A percentile compares a stretch with the other conserved stretches of the same genome.
Evolutionary conservation across 2,797 vertebrate genomes (phyloP).

Genomic region (Anisognathus igniventris): DNA sequence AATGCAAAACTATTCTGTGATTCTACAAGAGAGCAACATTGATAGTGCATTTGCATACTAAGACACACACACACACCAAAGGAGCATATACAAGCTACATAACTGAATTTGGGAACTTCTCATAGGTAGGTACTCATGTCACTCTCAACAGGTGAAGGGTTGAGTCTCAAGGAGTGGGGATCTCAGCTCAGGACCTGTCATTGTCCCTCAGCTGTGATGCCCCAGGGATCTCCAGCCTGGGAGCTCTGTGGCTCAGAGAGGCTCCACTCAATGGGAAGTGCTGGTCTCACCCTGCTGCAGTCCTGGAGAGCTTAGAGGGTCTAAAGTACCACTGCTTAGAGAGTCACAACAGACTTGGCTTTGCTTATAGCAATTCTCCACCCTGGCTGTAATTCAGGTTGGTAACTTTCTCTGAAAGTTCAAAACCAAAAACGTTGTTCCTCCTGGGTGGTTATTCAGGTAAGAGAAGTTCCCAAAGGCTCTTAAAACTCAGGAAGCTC

Average conservation of each 20-base stretch:
- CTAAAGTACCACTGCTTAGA: not conserved
- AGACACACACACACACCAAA: not conserved
- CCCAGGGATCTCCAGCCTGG: not conserved
- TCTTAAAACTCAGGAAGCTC: not conserved
- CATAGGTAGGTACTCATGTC: not conserved
- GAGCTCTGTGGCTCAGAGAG: not conserved
- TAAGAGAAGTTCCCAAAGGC: not conserved
- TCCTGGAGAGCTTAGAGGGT: not conserved
- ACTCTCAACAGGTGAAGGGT: rapidly evolving
- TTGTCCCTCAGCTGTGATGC: too few species aligned
- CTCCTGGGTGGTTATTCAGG: not conserved
- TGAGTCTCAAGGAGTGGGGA: not conserved
- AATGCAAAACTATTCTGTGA: not conserved
- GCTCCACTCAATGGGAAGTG: not conserved
- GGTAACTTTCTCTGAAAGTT: not conserved
- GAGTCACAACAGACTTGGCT: not conserved
- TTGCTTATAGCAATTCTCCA: not conserved
- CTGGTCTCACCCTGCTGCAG: not conserved
- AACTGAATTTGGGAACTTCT: not conserved
- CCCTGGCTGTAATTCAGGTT: not conserved
- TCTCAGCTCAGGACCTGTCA: not conserved
- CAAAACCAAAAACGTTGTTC: not conserved
- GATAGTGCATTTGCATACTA: not conserved
- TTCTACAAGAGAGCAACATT: not conserved
- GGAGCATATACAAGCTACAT: not conserved